Percentiles rank a stretch among this genome's conserved stretches.
phyloP scores from a whole-genome alignment of 2,113 vertebrate genomes.

The Sminthopsis crassicaudata region DNA sequence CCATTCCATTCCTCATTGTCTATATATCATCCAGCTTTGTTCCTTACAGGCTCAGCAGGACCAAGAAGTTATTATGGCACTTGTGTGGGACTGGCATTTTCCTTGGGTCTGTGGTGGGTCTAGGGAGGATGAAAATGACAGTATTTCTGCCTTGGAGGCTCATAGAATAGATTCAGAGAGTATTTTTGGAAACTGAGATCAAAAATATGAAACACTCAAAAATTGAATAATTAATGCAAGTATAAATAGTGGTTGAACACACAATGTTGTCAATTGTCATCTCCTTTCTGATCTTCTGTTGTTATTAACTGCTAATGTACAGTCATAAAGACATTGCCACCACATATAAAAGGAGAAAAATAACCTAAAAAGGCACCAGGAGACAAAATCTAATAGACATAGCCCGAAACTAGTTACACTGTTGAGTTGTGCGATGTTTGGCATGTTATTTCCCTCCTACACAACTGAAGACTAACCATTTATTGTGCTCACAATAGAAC shows the following conservation, averaged over 20 bases:
- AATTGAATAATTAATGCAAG: background rate
- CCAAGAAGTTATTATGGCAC: background rate
- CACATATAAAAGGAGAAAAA: background rate
- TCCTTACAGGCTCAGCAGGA: background rate
- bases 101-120: background rate
- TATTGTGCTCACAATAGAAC: background rate
- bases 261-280: background rate
- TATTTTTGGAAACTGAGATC: background rate
- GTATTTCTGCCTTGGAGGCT: background rate
- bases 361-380: background rate
- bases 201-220: background rate
- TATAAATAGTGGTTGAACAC: background rate
- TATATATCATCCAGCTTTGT: background rate
- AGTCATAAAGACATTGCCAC: background rate
- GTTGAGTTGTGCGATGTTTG: background rate
- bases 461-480: background rate
- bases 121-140: background rate
- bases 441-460: slow-evolving; percentile 18
- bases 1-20: background rate
- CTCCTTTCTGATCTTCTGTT: background rate
- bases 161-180: background rate
- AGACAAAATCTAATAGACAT: slow-evolving; percentile 17
- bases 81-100: background rate
- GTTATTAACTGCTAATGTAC: background rate
- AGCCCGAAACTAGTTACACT: background rate